These are phyloP conservation scores for Dastarcus helophoroides DNA, from an alignment of 2,888 invertebrate species.

Conservation along the genomic window DNA sequence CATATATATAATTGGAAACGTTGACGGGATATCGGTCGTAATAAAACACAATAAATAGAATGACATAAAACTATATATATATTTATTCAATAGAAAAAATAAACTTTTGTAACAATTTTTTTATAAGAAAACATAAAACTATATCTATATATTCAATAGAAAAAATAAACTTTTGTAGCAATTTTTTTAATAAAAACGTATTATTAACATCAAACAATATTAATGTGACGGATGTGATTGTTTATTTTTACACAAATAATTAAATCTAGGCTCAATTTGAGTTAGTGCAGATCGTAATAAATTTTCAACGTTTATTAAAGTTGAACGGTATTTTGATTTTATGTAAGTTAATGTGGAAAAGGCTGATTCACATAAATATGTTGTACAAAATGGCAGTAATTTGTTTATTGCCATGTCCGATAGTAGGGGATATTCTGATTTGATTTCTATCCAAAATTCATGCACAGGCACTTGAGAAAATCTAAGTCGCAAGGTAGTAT, in stretches of 20 bases:
- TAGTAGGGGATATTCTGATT: too few species aligned
- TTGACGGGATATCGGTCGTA: too few species aligned
- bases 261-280: constrained; percentile 6
- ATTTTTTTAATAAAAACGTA: constrained; percentile 6
- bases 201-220: constrained; percentile 5
- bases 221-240: constrained; percentile 6
- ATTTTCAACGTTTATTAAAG: constrained; percentile 6
- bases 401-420: too few species aligned
- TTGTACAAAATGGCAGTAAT: constrained; percentile 1
- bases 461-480: too few species aligned
- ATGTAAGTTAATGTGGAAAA: constrained; percentile 6
- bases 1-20: too few species aligned
- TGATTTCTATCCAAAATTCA: too few species aligned
- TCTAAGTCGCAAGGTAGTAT: too few species aligned
- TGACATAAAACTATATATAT: constrained; percentile 5
- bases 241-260: constrained; percentile 6
- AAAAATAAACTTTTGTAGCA: constrained; percentile 5
- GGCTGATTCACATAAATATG: constrained; percentile 5
- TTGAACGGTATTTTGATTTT: constrained; percentile 6
- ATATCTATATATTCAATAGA: constrained; percentile 5
- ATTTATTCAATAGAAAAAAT: constrained; percentile 5
- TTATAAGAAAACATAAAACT: too few species aligned
- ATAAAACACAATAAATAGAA: too few species aligned
- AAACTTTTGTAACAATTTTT: constrained; percentile 5
- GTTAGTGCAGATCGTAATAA: constrained; percentile 5